Evolutionary conservation across 2,888 invertebrate species (phyloP).

Genomic region (Eupeodes luniger): DNA sequence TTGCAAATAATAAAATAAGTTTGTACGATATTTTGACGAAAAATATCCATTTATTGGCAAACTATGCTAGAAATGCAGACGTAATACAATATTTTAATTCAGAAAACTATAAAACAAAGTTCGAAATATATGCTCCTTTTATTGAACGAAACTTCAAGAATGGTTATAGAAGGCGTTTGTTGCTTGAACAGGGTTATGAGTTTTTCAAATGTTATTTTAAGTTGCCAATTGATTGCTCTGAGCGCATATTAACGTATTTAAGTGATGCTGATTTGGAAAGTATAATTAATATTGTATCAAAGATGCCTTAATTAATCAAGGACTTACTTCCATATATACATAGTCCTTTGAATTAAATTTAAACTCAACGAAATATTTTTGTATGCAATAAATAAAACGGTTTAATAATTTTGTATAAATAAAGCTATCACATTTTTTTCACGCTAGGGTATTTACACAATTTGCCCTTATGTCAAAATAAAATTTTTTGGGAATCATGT

Average conservation of each 20-base stretch:
- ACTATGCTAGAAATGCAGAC: not conserved
- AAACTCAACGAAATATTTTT: too few species aligned
- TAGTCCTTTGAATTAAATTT: too few species aligned
- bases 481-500: too few species aligned
- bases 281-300: not conserved
- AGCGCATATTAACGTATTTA: not conserved
- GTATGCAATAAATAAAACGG: too few species aligned
- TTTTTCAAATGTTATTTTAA: not conserved
- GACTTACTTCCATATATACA: too few species aligned
- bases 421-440: too few species aligned
- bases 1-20: not conserved
- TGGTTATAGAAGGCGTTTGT: not conserved
- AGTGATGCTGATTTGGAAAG: conserved; percentile 2
- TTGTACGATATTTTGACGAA: conserved; percentile 16
- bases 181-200: not conserved
- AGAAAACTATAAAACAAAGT: not conserved
- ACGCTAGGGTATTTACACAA: too few species aligned
- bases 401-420: too few species aligned
- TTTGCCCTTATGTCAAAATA: too few species aligned
- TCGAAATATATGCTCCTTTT: not conserved
- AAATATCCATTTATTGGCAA: conserved; percentile 1
- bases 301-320: not conserved
- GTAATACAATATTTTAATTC: not conserved
- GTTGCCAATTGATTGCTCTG: not conserved
- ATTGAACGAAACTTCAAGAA: not conserved